phyloP scores from a whole-genome alignment of 2,797 vertebrate genomes.

The Cephalopachus bancanus region DNA sequence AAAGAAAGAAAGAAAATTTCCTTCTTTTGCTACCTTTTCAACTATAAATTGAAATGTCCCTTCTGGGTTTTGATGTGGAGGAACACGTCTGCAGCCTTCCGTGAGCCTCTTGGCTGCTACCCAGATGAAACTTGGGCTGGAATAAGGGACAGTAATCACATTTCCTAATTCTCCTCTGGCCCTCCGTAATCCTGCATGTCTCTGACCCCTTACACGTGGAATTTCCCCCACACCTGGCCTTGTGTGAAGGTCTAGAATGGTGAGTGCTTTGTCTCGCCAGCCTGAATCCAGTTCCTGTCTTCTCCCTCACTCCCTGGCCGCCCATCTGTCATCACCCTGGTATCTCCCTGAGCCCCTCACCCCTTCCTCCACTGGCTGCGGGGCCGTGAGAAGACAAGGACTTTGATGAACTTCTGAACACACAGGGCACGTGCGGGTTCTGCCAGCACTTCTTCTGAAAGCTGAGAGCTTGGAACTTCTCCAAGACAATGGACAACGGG shows the following conservation, averaged over 20 bases:
- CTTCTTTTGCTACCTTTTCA: constrained; percentile 77
- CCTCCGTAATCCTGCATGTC: background rate
- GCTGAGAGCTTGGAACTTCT: constrained; percentile 70
- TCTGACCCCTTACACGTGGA: background rate
- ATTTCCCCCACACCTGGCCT: background rate
- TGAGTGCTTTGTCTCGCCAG: background rate
- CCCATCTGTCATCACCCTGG: background rate
- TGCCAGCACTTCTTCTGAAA: constrained; percentile 32
- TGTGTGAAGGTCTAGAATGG: background rate
- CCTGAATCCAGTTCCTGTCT: too few relatives aligned
- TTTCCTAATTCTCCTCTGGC: constrained; percentile 70
- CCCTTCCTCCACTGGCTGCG: background rate
- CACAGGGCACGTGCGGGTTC: background rate
- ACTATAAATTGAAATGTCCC: constrained; percentile 71
- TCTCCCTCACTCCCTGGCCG: background rate
- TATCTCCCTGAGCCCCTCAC: background rate
- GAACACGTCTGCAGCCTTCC: background rate
- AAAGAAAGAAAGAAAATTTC: background rate
- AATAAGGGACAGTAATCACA: constrained; percentile 51
- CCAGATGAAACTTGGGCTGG: constrained; percentile 62
- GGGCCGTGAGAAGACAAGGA: constrained; percentile 6
- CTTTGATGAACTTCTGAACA: constrained; percentile 19
- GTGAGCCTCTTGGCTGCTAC: constrained; percentile 60
- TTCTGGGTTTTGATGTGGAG: constrained; percentile 70
- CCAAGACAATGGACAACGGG: constrained; percentile 63